Evolutionary conservation across 92 coral and sea anemone genomes (phyloP), one percentile per base, ranked within the genome.

Genomic region (Ricordea florida): DNA sequence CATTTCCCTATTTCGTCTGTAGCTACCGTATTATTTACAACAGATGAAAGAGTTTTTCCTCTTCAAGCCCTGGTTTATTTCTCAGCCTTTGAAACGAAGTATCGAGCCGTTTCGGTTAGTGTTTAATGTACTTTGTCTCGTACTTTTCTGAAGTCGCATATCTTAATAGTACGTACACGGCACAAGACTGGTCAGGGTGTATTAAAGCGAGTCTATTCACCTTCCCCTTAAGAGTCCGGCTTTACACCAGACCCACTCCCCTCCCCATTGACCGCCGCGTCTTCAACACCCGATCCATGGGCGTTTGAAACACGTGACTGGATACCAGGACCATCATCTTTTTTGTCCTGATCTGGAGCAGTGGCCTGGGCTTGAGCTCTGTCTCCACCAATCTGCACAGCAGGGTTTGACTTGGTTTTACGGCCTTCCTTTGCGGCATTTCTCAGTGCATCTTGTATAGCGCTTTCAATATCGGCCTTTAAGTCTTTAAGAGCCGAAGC

Each of bases 381-480:
- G 22, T 40, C 65, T 20, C 65, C 77, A 38, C 44, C 77, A 53
- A 55, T 53, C n/a, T 55, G 64, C 1, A n/a, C 77, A 2, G 50
- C 4, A 14, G 62, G 51, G 37, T 70, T 74, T 9, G 53, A 38
- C 78, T 75, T 66, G 24, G 49, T 27, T 35, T 47, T 62, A 13
- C 64, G 35, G 72, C 31, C 46, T 28, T 37, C 58, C 23, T 45
- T 61, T 28, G 79, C 84, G n/a, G 62, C 74, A 53, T 62, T 62
- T 47, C 71, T 81, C 31, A 87, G 45, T 10, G 92, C 92, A 27
- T 81, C 92, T 35, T 87, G 80, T 27, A 87, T 87, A 27, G 92
- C 92, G 69, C 61, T 76, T 58, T 87, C 92, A 24, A 87, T 87
- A 62, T 87, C 92, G 9, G 69, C 76, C 40, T 78, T 81, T 13